Evolutionary conservation across 2,113 vertebrate genomes (phyloP), one percentile per base, ranked within the genome.

Genomic region (Manacus vitellinus): DNA sequence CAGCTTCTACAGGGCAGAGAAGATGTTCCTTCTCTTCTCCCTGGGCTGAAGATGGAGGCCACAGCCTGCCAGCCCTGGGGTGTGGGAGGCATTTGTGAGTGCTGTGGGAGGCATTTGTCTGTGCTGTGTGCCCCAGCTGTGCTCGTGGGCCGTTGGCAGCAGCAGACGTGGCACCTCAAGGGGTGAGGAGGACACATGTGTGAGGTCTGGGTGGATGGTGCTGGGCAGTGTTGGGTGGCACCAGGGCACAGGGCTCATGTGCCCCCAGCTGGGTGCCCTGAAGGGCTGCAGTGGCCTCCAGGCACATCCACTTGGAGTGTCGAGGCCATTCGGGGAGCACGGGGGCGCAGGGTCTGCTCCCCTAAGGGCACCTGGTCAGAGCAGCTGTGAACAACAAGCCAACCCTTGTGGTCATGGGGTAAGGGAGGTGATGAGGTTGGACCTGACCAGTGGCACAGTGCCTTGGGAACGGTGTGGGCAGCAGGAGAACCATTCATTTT

Each of bases 371-470:
- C 47, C 55, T 46, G n/a, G 13, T 46, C 54, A 22, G 46, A 41
- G 55, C 30, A 71, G 44, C 27, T 1, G 1, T 18, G 31, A 35
- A 27, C 9, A 17, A 8, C 31, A 31, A 33, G 30, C 21, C 43
- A 49, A 10, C 8, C 10, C 31, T 46, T 22, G 2, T 2, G 9
- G 22, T 16, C 41, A 31, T 11, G 7, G 49, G 43, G 17, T 27
- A 19, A 51, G 35, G 58, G 20, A 49, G 27, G 27, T 43, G 56
- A 43, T 17, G 52, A 44, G 46, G 70, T 2, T 20, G n/a, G 18
- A 31, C 17, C 12, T 1, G 8, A 52, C 6, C 0, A 1, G 31
- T 28, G n/a, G 24, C 39, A 19, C 16, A 3, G 19, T 5, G 17
- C 21, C 9, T 41, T 41, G 67, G 51, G 39, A 54, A 37, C n/a